Evolutionary conservation across 2,113 vertebrate species (phyloP), one percentile per base, ranked within the genome.

Genomic region (Emberiza fucata): DNA sequence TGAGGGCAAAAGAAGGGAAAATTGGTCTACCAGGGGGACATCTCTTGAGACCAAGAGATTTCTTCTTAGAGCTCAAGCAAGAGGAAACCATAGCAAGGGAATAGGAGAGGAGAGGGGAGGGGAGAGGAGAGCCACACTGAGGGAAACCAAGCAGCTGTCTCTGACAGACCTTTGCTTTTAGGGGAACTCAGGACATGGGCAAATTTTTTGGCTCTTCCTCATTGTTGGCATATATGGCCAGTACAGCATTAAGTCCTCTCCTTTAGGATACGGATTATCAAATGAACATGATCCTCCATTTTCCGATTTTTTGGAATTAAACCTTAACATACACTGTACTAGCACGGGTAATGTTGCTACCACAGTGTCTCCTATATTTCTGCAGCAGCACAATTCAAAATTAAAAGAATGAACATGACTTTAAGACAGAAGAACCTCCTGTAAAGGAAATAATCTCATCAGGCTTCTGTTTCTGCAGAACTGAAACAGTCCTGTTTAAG

Each of bases 211-310:
- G 3, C 48, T 83, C 45, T 78, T 91, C 45, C 48, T 81, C 56
- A 29, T 14, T 81, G 11, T 59, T 83, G 64, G 33, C 1, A 3
- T 64, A 40, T 25, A 79, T 2, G 5, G 44, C 14, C 7, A 4
- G 22, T 61, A 69, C 27, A 0, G 0, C 47, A 33, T 61, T 44
- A 65, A 40, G 6, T 40, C 45, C 42, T 44, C 33, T 37, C 10
- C 23, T 82, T 76, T 60, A 72, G 77, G 5, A 42, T 29, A 37
- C 3, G 44, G 50, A 64, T 72, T 68, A 60, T 17, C 44, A 80
- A 25, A 42, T 51, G 63, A 81, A 66, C 16, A 13, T n/a, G 11
- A 63, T n/a, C 47, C 13, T 91, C 25, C 4, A 4, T 88, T 59
- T 87, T 81, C 21, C 13, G 23, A 0, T 12, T 45, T 66, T 87